phyloP scores from a whole-genome alignment of 2,888 invertebrate species.

The Aspidiotus rigidus region DNA sequence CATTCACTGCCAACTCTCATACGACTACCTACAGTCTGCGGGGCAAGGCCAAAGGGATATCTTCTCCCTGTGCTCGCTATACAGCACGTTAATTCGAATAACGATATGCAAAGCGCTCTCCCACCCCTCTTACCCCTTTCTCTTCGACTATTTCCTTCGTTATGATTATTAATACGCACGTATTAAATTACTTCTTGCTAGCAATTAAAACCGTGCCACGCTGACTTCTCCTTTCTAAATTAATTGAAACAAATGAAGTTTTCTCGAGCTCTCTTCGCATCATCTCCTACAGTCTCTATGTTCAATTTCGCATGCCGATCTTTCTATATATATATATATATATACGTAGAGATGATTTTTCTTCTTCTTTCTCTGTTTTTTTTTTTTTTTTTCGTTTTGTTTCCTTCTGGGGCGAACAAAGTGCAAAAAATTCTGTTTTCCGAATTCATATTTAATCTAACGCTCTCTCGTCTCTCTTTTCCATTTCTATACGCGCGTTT shows the following conservation, averaged over 20 bases:
- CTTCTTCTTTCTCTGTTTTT: constrained; percentile 1
- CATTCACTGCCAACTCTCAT: constrained; percentile 17
- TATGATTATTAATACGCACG: constrained; percentile 33
- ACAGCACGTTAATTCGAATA: constrained; percentile 23
- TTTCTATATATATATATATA: no score
- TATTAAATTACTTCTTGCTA: constrained; percentile 33
- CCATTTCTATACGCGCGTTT: neutral
- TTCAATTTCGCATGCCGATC: neutral
- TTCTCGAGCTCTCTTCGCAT: constrained; percentile 6
- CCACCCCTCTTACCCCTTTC: constrained; percentile 23
- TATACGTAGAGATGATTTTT: neutral
- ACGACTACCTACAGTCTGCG: constrained; percentile 4
- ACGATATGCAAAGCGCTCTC: constrained; percentile 31
- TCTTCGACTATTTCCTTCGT: constrained; percentile 23
- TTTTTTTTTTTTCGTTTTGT: neutral
- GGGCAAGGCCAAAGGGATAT: constrained; percentile 17
- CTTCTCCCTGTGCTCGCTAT: constrained; percentile 8
- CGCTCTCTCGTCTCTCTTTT: constrained; percentile 1
- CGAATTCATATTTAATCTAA: neutral
- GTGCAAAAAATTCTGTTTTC: neutral
- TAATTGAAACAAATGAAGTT: constrained; percentile 35
- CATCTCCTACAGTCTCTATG: neutral
- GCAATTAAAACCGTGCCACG: constrained; percentile 33
- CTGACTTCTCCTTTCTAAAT: constrained; percentile 31
- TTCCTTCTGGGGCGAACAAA: neutral